Evolutionary conservation across 1,140 invertebrate species (phyloP), one percentile per base, ranked within the genome.

Genomic region (Aphaenogaster rudis): DNA sequence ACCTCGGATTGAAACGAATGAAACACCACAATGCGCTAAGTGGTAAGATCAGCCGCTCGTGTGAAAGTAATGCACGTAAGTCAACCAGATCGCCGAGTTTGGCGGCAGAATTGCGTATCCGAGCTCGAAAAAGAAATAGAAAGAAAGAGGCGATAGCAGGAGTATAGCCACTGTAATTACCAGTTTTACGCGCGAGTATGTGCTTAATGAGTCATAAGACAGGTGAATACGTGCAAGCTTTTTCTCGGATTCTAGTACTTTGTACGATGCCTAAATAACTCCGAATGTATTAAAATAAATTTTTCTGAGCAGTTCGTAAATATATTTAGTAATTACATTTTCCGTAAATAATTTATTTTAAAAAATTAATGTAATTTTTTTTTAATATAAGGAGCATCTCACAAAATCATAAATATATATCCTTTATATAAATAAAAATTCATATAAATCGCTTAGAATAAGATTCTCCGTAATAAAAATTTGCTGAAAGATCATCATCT

Each of bases 61-160:
- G 67, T 67, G 76, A 87, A 88, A 88, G 76, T 87, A 82, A 82
- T 66, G 85, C 28, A n/a, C 33, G 33, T 28, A 52, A 76, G 61
- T 84, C 66, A 66, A 84, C 80, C 50, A 39, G 80, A 42, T 45
- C 33, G 61, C 3, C 42, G 86, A 59, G 86, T 87, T 87, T 67
- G 61, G 50, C 33, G 52, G 36, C 50, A 42, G 42, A 50, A 87
- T 87, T 76, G 52, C 86, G 17, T 67, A 54, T n/a, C 42, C 28
- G 33, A 84, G 45, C 54, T 84, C 54, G 42, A 76, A 84, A 61
- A n/a, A 33, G 48, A 74, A 74, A 59, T 13, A 59, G 80, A 71
- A 50, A 72, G 66, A 59, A 72, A 72, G 39, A 72, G 17, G 21
- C 42, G 54, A 28, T 72, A n/a, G 78, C 63, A 67, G n/a, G 8